Evolutionary conservation across 2,113 vertebrate genomes (phyloP), one percentile per base, ranked within the genome.

Genomic region (Pachycephala philippinensis): DNA sequence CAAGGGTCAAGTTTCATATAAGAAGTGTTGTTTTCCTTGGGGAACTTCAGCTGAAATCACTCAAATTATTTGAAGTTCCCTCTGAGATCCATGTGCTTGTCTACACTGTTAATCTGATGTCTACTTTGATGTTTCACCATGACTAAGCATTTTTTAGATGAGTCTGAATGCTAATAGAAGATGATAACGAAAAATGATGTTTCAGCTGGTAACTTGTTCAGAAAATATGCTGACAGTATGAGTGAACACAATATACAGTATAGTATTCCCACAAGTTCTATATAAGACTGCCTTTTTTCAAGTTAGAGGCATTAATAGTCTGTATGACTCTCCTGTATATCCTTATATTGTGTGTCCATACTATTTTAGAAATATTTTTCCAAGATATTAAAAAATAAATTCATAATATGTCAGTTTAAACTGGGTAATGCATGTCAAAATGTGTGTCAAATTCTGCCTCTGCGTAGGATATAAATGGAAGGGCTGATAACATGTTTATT

Each of bases 91-190:
- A 3, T 35, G 13, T 94, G 65, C 64, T 82, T 94, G 87, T 89
- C 95, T 95, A 80, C 59, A 63, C 59, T 88, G 64, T 27, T 94
- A 96, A 95, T 95, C 88, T 96, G 30, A 71, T 95, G 56, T 72
- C 59, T 50, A 35, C 93, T 97, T 97, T 97, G 97, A 97, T 95
- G 86, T 95, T 95, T 92, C 72, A 89, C 79, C 84, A 65, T 60
- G 80, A 91, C 54, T 60, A 94, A 86, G 49, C 35, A 88, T 93
- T 95, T 95, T 94, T 94, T 39, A 91, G 59, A 77, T 86, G 59
- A 92, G 27, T 63, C 74, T 77, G 75, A 69, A 74, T 87, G 33
- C 63, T 86, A 87, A 85, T 76, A 80, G 84, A 94, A 92, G 54
- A 75, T 69, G n/a, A 87, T 50, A 80, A 77, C 78, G 10, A 57